Evolutionary conservation across 2,888 invertebrate genomes (phyloP), one percentile per base, ranked within the genome.

Genomic region (Tridacna gigas): DNA sequence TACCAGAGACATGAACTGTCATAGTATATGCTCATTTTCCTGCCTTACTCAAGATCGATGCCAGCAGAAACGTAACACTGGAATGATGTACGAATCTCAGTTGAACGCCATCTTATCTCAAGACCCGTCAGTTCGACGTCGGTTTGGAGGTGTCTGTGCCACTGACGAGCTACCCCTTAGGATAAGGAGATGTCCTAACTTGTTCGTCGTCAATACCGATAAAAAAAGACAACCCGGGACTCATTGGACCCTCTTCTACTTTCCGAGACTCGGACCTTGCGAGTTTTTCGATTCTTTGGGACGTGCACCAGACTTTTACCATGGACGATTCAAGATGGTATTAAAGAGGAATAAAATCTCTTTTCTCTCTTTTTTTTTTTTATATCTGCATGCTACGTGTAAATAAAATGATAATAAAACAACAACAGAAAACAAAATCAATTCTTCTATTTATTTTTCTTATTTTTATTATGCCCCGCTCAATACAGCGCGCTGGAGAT

Each of bases 141-240:
- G 37, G n/a, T 77, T 74, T n/a, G 74, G 77, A 25, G 74, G 74
- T 2, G 82, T 77, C 7, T 25, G 47, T 13, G 22, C 82, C 13
- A 74, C 82, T 0, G 74, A 77, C 56, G 60, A 74, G 28, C 25
- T 82, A 66, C 74, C 74, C 1, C 28, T 4, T 1, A 45, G 15
- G 20, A 20, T 82, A 12, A 56, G 0, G 26, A 26, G 26, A 18
- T 20, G 77, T 74, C 74, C 77, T 0, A 63, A 9, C 26, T 12
- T 77, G 25, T 82, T 45, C 61, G 28, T 82, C n/a, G 74, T 73
- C 22, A 77, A 77, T n/a, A 56, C 77, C 4, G 77, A 77, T 26
- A 28, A 69, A 18, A 56, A 67, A 4, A 20, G 37, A 20, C 28
- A 69, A 20, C 69, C 67, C 18, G 77, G 77, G 5, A 56, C 22